These are phyloP conservation scores for Dorcus parallelipipedus DNA, from an alignment of 2,888 invertebrate species.

Conservation along the genomic window DNA sequence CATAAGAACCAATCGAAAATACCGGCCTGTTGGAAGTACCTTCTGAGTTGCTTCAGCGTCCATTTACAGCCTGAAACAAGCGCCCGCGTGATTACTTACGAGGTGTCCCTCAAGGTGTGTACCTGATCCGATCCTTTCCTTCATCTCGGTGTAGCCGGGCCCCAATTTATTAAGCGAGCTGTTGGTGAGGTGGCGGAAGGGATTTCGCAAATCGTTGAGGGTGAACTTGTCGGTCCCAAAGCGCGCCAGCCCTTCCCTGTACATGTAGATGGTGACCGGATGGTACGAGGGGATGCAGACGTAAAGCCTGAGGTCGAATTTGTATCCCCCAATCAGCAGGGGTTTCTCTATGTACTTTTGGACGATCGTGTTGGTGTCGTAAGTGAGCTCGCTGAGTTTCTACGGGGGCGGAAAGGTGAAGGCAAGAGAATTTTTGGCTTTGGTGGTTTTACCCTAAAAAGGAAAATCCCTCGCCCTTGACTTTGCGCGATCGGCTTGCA, in stretches of 20 bases:
- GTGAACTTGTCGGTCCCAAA: slow-evolving; percentile 83
- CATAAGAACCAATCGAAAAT: slow-evolving; percentile 76
- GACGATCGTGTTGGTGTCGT: slow-evolving; percentile 75
- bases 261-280: slow-evolving; percentile 83
- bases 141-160: slow-evolving; percentile 76
- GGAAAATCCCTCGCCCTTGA: slow-evolving; percentile 78
- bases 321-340: slow-evolving; percentile 80
- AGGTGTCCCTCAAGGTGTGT: slow-evolving; percentile 13
- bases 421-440: not conserved
- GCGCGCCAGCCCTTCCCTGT: slow-evolving; percentile 79
- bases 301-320: slow-evolving; percentile 88
- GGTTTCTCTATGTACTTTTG: slow-evolving; percentile 78
- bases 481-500: slow-evolving; percentile 86
- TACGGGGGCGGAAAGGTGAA: slow-evolving; percentile 46
- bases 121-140: slow-evolving; percentile 80
- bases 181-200: slow-evolving; percentile 86
- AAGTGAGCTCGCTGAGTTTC: slow-evolving; percentile 73
- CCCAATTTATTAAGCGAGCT: slow-evolving; percentile 88
- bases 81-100: not conserved
- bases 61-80: slow-evolving; percentile 71
- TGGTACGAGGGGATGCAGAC: slow-evolving; percentile 85
- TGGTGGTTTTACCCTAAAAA: slow-evolving; percentile 65
- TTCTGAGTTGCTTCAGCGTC: slow-evolving; percentile 75
- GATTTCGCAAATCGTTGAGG: slow-evolving; percentile 77
- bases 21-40: slow-evolving; percentile 69